Evolutionary conservation across 1,140 invertebrate genomes (phyloP), one percentile per base, ranked within the genome.

Genomic region (Luehdorfia chinensis): DNA sequence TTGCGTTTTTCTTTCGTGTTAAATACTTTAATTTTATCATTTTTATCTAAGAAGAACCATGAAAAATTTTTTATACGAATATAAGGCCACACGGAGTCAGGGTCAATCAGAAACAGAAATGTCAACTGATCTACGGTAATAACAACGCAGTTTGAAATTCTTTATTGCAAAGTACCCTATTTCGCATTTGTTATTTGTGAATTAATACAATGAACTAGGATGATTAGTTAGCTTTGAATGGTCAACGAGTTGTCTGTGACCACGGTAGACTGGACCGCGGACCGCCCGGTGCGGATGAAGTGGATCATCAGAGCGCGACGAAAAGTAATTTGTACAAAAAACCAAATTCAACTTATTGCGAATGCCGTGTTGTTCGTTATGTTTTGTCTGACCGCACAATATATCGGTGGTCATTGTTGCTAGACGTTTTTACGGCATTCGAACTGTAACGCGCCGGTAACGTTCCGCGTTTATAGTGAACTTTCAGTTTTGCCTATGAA

Each of bases 311-410:
- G 72, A 84, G 75, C 83, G 79, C 77, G 66, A 86, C 79, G 76
- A 86, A 83, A 83, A 84, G 83, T 80, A 84, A 86, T 86, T 86
- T 84, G 78, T 76, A 83, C 72, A 86, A 86, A 84, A 86, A 86
- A 83, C 75, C 55, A 72, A 86, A 83, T 84, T 83, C 78, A 84
- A 67, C 73, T 81, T 70, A 79, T 84, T 81, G 81, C 77, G 69
- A 85, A 75, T 75, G 67, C 60, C 67, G 75, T 73, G 77, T 71
- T 65, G 75, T 80, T 78, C 81, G 75, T 83, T 72, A 83, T 83
- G 77, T 85, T 83, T 84, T 85, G 81, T 84, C 77, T 78, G 81
- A 86, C 78, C 83, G 75, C 78, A 81, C 76, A 83, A 79, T 83
- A 81, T 83, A 84, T 84, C 71, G 64, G 67, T 61, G 68, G 67